Evolutionary conservation across 2,797 vertebrate genomes (phyloP).

Genomic region (Eleutherodactylus coqui): DNA sequence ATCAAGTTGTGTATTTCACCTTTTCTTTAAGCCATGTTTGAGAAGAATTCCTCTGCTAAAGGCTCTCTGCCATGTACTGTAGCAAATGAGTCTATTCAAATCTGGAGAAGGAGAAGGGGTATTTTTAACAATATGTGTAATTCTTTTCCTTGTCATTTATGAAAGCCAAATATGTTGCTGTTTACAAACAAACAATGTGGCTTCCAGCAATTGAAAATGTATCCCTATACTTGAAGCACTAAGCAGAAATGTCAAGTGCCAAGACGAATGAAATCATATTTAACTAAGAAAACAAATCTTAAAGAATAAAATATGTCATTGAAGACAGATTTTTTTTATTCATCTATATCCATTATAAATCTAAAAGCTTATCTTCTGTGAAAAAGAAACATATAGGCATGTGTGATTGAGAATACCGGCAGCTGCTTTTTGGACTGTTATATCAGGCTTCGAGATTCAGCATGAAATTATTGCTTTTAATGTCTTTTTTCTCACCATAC

Average conservation of each 20-base stretch:
- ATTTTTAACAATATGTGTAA: conserved; percentile 32
- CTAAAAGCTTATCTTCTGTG: background rate
- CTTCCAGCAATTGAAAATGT: conserved; percentile 35
- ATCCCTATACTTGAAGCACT: conserved; percentile 31
- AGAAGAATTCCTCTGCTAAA: background rate
- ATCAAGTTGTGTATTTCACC: background rate
- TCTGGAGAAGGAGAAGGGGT: conserved; percentile 21
- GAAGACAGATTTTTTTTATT: conserved; percentile 10
- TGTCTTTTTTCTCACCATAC: background rate
- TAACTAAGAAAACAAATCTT: conserved; percentile 23
- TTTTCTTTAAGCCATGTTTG: background rate
- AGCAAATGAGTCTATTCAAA: conserved; percentile 16
- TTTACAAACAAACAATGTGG: conserved; percentile 51
- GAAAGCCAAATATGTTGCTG: conserved; percentile 42
- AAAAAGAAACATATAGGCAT: background rate
- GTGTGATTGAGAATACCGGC: conserved; percentile 5
- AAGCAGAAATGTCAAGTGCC: conserved; percentile 56
- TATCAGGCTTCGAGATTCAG: conserved; percentile 2
- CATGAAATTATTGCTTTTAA: conserved; percentile 4
- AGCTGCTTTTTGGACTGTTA: background rate
- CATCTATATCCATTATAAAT: conserved; percentile 28
- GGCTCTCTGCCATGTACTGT: conserved; percentile 1
- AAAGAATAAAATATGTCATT: conserved; percentile 22
- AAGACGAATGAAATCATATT: conserved; percentile 52
- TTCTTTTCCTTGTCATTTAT: conserved; percentile 48